Percentiles rank a stretch among this genome's conserved stretches.
phyloP scores from a whole-genome alignment of 2,113 vertebrate species.

The Ammodytes marinus region DNA sequence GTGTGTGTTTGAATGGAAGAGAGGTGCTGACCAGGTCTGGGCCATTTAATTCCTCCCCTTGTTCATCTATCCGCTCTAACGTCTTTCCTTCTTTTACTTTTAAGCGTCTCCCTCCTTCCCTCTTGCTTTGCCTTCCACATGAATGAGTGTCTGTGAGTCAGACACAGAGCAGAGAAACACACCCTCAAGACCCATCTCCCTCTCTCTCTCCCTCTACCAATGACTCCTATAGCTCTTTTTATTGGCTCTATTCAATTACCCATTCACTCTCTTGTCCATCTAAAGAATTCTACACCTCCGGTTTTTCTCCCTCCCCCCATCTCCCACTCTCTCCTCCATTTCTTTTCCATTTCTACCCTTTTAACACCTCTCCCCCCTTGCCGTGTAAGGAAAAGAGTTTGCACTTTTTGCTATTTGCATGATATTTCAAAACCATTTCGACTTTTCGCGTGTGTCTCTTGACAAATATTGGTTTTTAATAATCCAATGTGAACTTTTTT shows the following conservation, averaged over 20 bases:
- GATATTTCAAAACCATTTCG: slow-evolving; percentile 43
- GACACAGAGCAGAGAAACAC: slow-evolving; percentile 17
- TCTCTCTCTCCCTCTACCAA: slow-evolving; percentile 14
- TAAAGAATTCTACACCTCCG: slow-evolving; percentile 20
- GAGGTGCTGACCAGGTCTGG: slow-evolving; percentile 69
- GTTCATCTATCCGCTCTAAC: slow-evolving; percentile 14
- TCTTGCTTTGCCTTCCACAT: slow-evolving; percentile 35
- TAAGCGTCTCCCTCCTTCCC: slow-evolving; percentile 24
- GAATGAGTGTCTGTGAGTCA: slow-evolving; percentile 27
- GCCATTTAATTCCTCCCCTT: slow-evolving; percentile 65
- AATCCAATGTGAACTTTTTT: slow-evolving; percentile 36
- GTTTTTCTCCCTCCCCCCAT: not conserved
- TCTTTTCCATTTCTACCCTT: slow-evolving; percentile 2
- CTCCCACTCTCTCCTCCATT: slow-evolving; percentile 8
- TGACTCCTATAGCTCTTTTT: slow-evolving; percentile 46
- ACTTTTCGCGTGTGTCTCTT: not conserved
- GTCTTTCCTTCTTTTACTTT: slow-evolving; percentile 49
- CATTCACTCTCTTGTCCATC: slow-evolving; percentile 41
- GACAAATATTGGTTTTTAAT: slow-evolving; percentile 52
- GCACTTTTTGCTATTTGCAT: slow-evolving; percentile 44
- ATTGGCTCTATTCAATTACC: slow-evolving; percentile 53
- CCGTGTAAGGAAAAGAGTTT: not conserved
- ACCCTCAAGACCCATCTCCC: slow-evolving; percentile 36
- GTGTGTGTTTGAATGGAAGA: slow-evolving; percentile 9
- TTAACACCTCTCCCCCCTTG: not conserved